phyloP scores from a whole-genome alignment of 53 echinoderm and acorn worm species.

The Holothuria leucospilota region DNA sequence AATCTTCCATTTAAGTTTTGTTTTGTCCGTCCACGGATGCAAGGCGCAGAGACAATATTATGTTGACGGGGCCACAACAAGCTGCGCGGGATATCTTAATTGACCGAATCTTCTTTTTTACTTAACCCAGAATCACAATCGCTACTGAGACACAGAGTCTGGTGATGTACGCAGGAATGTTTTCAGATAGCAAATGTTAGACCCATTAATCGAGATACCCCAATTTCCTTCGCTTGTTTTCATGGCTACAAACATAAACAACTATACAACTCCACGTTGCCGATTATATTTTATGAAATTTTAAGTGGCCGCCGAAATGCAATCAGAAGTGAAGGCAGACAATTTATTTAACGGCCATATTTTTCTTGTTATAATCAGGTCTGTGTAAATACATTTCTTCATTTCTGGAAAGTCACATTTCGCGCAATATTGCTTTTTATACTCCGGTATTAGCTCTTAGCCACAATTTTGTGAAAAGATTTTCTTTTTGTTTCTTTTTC shows the following conservation, averaged over 20 bases:
- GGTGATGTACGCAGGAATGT: background rate
- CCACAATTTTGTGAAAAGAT: too few relatives aligned
- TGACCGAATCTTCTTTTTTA: constrained; percentile 15
- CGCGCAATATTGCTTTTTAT: too few relatives aligned
- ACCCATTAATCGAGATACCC: constrained; percentile 36
- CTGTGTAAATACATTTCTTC: too few relatives aligned
- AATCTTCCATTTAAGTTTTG: constrained; percentile 47
- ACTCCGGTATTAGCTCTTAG: too few relatives aligned
- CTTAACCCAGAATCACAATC: constrained; percentile 37
- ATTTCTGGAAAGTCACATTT: too few relatives aligned
- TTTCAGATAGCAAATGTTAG: constrained; percentile 22
- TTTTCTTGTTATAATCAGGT: too few relatives aligned
- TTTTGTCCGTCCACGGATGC: constrained; percentile 23
- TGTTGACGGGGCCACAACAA: constrained; percentile 35
- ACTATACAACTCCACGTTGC: background rate
- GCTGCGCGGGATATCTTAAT: constrained; percentile 22
- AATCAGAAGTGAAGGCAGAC: too few relatives aligned
- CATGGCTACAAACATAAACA: constrained; percentile 36
- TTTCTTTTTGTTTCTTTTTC: too few relatives aligned
- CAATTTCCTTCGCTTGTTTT: constrained; percentile 27
- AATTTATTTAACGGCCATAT: too few relatives aligned
- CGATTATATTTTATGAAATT: too few relatives aligned
- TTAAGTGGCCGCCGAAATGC: too few relatives aligned
- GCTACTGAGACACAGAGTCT: constrained; percentile 25
- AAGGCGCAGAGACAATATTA: constrained; percentile 38